A percentile compares a stretch with the other conserved stretches of the same genome.
These are phyloP conservation scores for Melieria picta DNA, from an alignment of 2,888 invertebrate species.

Conservation along the genomic window DNA sequence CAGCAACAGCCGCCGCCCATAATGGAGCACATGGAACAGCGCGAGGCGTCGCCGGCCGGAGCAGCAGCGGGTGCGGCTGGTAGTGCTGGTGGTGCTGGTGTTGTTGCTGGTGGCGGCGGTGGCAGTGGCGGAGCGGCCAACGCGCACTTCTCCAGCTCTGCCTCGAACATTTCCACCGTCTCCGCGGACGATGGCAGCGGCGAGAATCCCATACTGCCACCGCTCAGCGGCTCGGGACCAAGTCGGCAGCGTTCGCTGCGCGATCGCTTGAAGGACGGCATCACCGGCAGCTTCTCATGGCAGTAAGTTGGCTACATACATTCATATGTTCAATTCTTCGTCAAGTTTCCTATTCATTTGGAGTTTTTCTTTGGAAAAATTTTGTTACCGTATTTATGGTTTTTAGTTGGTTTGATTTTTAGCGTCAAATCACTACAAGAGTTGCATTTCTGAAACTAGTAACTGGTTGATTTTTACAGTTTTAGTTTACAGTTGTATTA, in stretches of 20 bases:
- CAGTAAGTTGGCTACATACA: conserved; percentile 73
- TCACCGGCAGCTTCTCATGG: conserved; percentile 82
- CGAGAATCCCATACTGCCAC: conserved; percentile 61
- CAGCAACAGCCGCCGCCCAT: conserved; percentile 53
- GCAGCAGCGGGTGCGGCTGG: conserved; percentile 18
- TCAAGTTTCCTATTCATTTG: background rate
- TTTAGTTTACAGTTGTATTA: too few relatives aligned
- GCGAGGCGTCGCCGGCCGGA: conserved; percentile 15
- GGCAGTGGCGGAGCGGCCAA: conserved; percentile 37
- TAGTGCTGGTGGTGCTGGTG: background rate
- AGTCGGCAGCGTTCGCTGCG: conserved; percentile 80
- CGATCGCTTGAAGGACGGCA: conserved; percentile 81
- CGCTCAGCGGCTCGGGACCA: conserved; percentile 68
- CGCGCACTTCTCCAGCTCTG: conserved; percentile 57
- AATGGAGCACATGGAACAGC: conserved; percentile 54
- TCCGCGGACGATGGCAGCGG: conserved; percentile 56
- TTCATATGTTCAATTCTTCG: background rate
- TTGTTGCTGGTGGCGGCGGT: conserved; percentile 9
- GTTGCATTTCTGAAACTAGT: too few relatives aligned
- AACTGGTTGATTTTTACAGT: too few relatives aligned
- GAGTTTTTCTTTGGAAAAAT: too few relatives aligned
- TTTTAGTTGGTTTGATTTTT: too few relatives aligned
- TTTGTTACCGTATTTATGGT: too few relatives aligned
- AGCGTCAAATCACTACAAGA: too few relatives aligned
- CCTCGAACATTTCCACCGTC: conserved; percentile 58